Conservation (phyloP, 2,888 invertebrate species). For the Branchipolynoe longqiensis region DNA sequence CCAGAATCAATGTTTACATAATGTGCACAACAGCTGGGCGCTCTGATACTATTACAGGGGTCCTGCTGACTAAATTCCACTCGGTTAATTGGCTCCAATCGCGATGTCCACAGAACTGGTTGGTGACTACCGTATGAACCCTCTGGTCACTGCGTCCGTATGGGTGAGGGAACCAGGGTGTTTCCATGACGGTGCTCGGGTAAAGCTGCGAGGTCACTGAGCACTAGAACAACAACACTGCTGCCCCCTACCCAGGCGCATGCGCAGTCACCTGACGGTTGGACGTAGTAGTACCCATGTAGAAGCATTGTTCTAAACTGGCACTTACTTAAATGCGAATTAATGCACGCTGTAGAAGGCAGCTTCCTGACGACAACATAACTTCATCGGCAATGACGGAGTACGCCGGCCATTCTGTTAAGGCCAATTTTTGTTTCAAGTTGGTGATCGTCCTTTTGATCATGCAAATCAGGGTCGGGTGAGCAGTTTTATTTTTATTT, state of each 20-base stretch:
- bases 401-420: no score
- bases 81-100: slow-evolving; percentile 11
- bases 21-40: slow-evolving; percentile 17
- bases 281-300: neutral
- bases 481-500: no score
- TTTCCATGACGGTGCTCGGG: slow-evolving; percentile 14
- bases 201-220: slow-evolving; percentile 47
- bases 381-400: no score
- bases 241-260: neutral
- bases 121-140: slow-evolving; percentile 35
- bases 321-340: slow-evolving; percentile 23
- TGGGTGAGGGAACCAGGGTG: neutral
- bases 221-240: neutral
- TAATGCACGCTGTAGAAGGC: neutral
- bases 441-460: no score
- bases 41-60: no score
- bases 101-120: neutral
- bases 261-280: slow-evolving; percentile 7
- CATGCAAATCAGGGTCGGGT: no score
- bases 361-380: neutral
- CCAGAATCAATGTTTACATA: neutral
- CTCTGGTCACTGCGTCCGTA: neutral
- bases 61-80: no score
- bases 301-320: neutral
- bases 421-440: no score